These are phyloP conservation scores for Metalampra italica DNA, from an alignment of 2,888 invertebrate genomes.

Conservation along the genomic window DNA sequence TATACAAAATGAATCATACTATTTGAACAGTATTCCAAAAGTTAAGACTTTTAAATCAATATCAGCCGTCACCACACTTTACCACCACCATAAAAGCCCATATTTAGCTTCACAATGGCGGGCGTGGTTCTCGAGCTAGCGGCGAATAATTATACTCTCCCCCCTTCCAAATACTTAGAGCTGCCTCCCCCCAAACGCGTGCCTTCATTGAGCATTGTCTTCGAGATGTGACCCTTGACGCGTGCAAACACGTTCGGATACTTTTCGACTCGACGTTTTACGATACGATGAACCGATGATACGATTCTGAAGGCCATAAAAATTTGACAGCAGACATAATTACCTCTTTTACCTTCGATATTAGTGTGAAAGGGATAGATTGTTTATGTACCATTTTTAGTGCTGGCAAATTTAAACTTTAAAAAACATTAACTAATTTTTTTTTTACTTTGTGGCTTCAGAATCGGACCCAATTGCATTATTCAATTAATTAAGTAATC, in stretches of 20 bases:
- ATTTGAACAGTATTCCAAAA: not conserved
- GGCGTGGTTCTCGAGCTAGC: conserved; percentile 67
- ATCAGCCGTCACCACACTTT: not conserved
- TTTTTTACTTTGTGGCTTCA: too few species aligned
- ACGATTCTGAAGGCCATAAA: too few species aligned
- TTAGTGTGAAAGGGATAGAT: too few species aligned
- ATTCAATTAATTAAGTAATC: too few species aligned
- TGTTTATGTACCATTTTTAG: too few species aligned
- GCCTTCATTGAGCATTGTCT: conserved; percentile 70
- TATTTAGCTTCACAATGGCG: conserved; percentile 65
- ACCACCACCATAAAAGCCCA: conserved; percentile 42
- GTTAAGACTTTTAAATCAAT: not conserved
- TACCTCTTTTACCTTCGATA: too few species aligned
- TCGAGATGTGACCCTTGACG: conserved; percentile 60
- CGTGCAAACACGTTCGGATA: not conserved
- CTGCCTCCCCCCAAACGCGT: conserved; percentile 30
- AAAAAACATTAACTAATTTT: too few species aligned
- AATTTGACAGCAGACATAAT: too few species aligned
- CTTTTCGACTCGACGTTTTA: not conserved
- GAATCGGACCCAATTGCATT: too few species aligned
- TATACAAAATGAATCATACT: too few species aligned
- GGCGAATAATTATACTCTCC: conserved; percentile 60
- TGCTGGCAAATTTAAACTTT: too few species aligned
- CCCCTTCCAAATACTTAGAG: conserved; percentile 26
- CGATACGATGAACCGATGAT: too few species aligned